Base-by-base conservation (phyloP, 2,888 invertebrate species). In the Lamproptera curius region DNA sequence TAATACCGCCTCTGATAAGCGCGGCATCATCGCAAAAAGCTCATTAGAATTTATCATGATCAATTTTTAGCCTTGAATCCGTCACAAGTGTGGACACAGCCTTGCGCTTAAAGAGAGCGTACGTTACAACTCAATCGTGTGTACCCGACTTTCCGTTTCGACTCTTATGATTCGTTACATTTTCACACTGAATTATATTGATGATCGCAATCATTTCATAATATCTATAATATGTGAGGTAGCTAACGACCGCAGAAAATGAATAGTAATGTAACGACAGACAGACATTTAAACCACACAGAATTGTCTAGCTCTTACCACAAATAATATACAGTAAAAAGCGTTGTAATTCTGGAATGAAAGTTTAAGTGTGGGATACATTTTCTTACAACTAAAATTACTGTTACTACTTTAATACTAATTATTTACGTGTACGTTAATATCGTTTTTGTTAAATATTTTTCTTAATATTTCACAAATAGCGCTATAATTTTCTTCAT, bases 11-110 rank as follows among this genome's bases (percentile, higher is more conserved):
- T 20, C 20, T 13, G 33, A 42, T 33, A 14, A 34, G 11, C n/a
- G 13, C 14, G 0, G 11, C 13, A 34, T 14, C 34, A 13, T 17
- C 16, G 14, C 15, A 20, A 34, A 42, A 42, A 42, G 4, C 34
- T 31, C 34, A 17, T 40, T 16, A 16, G 23, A 28, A 31, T 16
- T 28, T 28, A 31, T 40, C 16, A 31, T 38, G 23, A 38, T 40
- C 10, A 11, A 28, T 40, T 23, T 4, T 2, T 41, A 11, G 40
- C 16, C 40, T 41, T 28, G 16, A 31, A 2, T n/a, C 36, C 11
- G 11, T n/a, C n/a, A n/a, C n/a, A n/a, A n/a, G 14, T 48, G 43
- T 48, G 43, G 6, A 39, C 17, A 11, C 34, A 16, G 39, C 47
- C 31, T 47, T 43, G 43, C 9, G n/a, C 23, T 8, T 14, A 31